Conservation (phyloP, 1,140 invertebrate species). For the Leptopilina boulardi region DNA sequence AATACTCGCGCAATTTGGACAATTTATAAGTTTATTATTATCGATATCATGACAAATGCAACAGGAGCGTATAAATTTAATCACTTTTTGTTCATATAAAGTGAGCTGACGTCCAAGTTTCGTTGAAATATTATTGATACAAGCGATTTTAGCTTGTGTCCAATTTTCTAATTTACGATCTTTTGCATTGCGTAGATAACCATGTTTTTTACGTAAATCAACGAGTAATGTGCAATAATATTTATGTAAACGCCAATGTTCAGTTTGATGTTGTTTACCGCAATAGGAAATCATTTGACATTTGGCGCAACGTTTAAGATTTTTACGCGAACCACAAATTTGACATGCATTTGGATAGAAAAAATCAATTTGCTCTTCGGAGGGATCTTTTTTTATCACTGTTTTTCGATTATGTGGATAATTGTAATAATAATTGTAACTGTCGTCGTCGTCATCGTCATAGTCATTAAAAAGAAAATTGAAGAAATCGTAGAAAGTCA, state of each 20-base stretch:
- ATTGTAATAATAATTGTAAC: not conserved
- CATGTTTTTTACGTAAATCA: not conserved
- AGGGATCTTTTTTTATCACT: not conserved
- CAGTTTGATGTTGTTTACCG: not conserved
- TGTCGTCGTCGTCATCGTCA: too few species aligned
- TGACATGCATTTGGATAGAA: not conserved
- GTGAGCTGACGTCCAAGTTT: slow-evolving; percentile 49
- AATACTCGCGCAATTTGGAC: slow-evolving; percentile 47
- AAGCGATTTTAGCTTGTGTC: slow-evolving; percentile 51
- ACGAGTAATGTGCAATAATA: not conserved
- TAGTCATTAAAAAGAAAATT: not conserved
- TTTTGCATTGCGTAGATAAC: slow-evolving; percentile 30
- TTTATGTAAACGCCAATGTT: not conserved
- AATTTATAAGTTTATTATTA: slow-evolving; percentile 47
- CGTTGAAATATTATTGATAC: slow-evolving; percentile 50
- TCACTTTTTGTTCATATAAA: slow-evolving; percentile 55
- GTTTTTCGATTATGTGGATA: not conserved
- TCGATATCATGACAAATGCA: slow-evolving; percentile 50
- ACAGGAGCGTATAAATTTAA: slow-evolving; percentile 58
- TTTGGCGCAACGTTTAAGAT: not conserved
- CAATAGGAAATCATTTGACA: slow-evolving; percentile 11
- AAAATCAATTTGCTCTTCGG: not conserved
- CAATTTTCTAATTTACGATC: slow-evolving; percentile 39
- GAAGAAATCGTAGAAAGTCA: not conserved
- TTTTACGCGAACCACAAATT: not conserved